Percentiles rank a stretch among this genome's conserved stretches.
Evolutionary conservation across 2,113 vertebrate genomes (phyloP).

Genomic region (Xenopus borealis): DNA sequence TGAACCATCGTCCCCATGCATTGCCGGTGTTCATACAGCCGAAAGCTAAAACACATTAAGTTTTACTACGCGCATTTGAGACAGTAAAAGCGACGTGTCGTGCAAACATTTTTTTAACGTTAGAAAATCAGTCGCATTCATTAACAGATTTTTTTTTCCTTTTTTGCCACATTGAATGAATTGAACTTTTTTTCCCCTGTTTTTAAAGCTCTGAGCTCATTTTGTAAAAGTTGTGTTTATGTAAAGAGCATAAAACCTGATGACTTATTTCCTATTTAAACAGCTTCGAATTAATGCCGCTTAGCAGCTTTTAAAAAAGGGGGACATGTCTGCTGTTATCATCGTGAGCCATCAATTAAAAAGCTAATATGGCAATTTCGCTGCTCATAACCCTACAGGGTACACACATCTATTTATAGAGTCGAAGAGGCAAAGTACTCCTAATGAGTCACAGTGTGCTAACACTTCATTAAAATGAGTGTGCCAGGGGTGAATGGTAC

Average conservation of each 20-base stretch:
- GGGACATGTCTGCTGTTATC: constrained; percentile 23
- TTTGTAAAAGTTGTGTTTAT: constrained; percentile 9
- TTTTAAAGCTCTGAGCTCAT: background rate
- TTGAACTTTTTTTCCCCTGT: background rate
- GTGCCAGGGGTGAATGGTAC: background rate
- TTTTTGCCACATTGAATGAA: background rate
- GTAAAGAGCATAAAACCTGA: constrained; percentile 33
- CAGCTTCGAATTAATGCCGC: constrained; percentile 28
- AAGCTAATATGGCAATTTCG: constrained; percentile 17
- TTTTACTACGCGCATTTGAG: too few relatives aligned
- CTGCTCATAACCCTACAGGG: constrained; percentile 18
- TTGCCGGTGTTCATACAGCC: too few relatives aligned
- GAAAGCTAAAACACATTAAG: too few relatives aligned
- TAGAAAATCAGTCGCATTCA: background rate
- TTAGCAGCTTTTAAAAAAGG: constrained; percentile 16
- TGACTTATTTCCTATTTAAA: constrained; percentile 39
- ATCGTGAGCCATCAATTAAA: constrained; percentile 29
- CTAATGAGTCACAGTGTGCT: constrained; percentile 18
- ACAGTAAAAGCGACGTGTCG: too few relatives aligned
- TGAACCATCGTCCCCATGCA: too few relatives aligned
- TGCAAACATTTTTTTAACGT: background rate
- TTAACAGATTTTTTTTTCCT: background rate
- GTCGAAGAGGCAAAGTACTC: background rate
- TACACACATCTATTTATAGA: constrained; percentile 19
- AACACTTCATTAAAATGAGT: constrained; percentile 26